phyloP scores from a whole-genome alignment of 2,888 invertebrate species.

The Callyntrura guangdongensis region DNA sequence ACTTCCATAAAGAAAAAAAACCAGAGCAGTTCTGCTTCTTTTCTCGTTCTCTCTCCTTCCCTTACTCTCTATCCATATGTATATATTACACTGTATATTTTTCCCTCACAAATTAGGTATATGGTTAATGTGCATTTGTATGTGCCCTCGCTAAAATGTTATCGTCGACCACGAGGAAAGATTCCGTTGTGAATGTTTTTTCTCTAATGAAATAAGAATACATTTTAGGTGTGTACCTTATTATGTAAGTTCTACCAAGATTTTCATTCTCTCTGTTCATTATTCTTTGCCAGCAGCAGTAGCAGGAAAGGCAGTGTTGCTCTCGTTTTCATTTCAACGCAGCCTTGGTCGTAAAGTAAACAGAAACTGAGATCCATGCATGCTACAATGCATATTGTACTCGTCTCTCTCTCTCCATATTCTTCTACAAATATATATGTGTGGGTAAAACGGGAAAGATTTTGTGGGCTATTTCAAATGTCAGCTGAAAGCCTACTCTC shows the following conservation, averaged over 20 bases:
- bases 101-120: neutral
- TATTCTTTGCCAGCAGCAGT: conserved; percentile 61
- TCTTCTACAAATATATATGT: neutral
- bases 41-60: conserved; percentile 22
- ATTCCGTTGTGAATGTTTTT: conserved; percentile 26
- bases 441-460: conserved; percentile 41
- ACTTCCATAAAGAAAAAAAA: conserved; percentile 70
- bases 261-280: conserved; percentile 69
- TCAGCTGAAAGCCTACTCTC: conserved; percentile 56
- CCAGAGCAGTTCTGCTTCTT: conserved; percentile 53
- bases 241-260: conserved; percentile 53
- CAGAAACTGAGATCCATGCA: neutral
- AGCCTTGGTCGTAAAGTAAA: conserved; percentile 51
- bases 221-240: conserved; percentile 32
- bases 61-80: neutral
- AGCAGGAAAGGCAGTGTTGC: conserved; percentile 24
- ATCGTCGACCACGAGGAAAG: neutral
- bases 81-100: neutral
- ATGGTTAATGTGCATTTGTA: neutral
- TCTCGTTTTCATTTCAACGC: conserved; percentile 32
- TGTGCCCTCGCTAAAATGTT: conserved; percentile 1
- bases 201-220: conserved; percentile 47
- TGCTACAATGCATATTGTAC: conserved; percentile 9
- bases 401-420: conserved; percentile 2
- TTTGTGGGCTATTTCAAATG: conserved; percentile 68